A percentile compares a stretch with the other conserved stretches of the same genome.
phyloP scores from a whole-genome alignment of 2,888 invertebrate genomes.

The Neria commutata region DNA sequence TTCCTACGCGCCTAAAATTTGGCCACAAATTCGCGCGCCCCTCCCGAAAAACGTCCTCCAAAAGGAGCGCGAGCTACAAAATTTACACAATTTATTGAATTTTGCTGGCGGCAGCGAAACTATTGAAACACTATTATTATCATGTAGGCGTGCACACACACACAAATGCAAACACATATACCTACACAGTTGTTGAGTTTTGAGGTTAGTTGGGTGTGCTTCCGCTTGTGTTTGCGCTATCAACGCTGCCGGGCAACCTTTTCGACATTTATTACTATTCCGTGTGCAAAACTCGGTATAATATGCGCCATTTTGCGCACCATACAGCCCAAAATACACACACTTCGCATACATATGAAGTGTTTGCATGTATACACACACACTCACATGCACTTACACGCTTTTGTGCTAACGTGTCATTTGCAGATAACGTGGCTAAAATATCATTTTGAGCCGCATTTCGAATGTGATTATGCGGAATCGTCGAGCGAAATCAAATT shows the following conservation, averaged over 20 bases:
- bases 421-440: background rate
- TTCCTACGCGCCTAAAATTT: no score
- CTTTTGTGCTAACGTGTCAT: background rate
- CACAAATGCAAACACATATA: background rate
- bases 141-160: background rate
- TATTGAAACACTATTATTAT: no score
- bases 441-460: background rate
- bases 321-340: background rate
- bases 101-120: no score
- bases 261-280: constrained; percentile 25
- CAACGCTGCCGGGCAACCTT: background rate
- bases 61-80: constrained; percentile 37
- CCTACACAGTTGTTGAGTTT: no score
- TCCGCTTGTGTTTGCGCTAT: constrained; percentile 20
- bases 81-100: constrained; percentile 3
- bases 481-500: no score
- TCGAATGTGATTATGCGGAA: no score
- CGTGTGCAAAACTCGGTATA: constrained; percentile 41
- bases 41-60: no score
- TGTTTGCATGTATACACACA: no score
- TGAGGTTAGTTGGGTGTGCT: background rate
- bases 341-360: no score
- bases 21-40: no score
- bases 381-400: no score
- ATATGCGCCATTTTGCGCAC: constrained; percentile 33